Percentiles rank a stretch among this genome's conserved stretches.
Conservation (phyloP, 2,113 vertebrate genomes). For the Tapirus terrestris region DNA sequence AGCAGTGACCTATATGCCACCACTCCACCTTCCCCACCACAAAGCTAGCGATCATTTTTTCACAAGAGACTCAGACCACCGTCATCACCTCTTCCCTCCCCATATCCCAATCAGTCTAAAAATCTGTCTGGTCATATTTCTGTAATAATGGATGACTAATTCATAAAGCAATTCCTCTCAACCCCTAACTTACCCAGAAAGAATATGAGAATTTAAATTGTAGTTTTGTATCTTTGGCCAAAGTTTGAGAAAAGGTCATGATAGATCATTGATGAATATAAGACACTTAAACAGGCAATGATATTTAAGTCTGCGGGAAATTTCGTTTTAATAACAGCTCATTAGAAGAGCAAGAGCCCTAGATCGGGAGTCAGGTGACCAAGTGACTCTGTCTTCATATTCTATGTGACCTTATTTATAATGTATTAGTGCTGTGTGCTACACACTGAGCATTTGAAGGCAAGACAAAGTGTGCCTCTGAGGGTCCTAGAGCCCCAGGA, state of each 20-base stretch:
- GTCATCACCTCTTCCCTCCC: neutral
- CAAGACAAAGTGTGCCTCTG: neutral
- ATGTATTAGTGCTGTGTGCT: neutral
- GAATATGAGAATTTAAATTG: neutral
- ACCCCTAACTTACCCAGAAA: neutral
- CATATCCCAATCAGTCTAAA: neutral
- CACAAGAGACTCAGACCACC: neutral
- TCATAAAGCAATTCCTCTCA: neutral
- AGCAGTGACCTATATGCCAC: neutral
- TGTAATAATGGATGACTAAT: neutral
- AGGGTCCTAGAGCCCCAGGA: neutral
- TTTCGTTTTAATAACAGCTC: neutral
- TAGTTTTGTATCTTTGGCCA: neutral
- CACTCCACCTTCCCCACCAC: neutral
- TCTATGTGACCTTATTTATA: neutral
- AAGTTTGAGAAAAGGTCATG: slow-evolving; percentile 32
- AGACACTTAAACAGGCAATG: neutral
- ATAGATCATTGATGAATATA: neutral
- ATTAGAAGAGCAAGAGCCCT: neutral
- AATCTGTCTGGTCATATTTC: neutral
- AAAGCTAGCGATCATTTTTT: neutral
- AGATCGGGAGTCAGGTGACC: neutral
- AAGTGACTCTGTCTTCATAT: neutral
- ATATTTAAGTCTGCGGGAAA: slow-evolving; percentile 8
- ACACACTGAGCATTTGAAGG: neutral